A percentile compares a stretch with the other conserved stretches of the same genome.
Evolutionary conservation across 2,797 vertebrate species (phyloP).

Genomic region (Scomberomorus guttatus): DNA sequence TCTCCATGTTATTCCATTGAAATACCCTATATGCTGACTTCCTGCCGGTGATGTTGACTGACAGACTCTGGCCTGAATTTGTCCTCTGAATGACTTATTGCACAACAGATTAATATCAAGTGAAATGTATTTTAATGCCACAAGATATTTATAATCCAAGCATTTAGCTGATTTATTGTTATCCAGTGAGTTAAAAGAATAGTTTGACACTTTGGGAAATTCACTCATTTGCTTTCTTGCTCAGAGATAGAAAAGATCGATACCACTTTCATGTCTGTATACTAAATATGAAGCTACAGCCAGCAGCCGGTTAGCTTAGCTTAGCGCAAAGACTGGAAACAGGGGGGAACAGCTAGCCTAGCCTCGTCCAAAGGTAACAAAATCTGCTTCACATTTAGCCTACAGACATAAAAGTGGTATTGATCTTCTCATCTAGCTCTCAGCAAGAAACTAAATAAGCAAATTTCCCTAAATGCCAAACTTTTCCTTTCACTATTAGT

Average conservation of each 20-base stretch:
- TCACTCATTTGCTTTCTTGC: background rate
- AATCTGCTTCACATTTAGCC: background rate
- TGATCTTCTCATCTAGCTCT: background rate
- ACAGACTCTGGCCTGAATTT: background rate
- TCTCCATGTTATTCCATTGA: slow-evolving; percentile 14
- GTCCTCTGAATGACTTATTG: background rate
- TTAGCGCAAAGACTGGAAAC: too few relatives aligned
- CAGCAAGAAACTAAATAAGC: background rate
- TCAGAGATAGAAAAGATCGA: background rate
- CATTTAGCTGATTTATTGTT: background rate
- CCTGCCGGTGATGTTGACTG: background rate
- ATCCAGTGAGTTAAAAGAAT: background rate
- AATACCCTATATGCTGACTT: background rate
- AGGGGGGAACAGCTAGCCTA: too few relatives aligned
- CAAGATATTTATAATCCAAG: background rate
- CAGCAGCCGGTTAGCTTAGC: background rate
- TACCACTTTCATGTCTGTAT: too few relatives aligned
- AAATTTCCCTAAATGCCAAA: background rate
- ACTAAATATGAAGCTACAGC: slow-evolving; percentile 2
- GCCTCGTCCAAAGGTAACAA: background rate
- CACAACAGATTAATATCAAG: background rate
- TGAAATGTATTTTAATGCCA: background rate
- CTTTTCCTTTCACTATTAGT: background rate
- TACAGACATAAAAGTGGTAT: background rate
- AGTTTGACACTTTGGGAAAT: background rate